Base-by-base conservation (phyloP, 2,113 vertebrate species). In the Archilochus colubris region DNA sequence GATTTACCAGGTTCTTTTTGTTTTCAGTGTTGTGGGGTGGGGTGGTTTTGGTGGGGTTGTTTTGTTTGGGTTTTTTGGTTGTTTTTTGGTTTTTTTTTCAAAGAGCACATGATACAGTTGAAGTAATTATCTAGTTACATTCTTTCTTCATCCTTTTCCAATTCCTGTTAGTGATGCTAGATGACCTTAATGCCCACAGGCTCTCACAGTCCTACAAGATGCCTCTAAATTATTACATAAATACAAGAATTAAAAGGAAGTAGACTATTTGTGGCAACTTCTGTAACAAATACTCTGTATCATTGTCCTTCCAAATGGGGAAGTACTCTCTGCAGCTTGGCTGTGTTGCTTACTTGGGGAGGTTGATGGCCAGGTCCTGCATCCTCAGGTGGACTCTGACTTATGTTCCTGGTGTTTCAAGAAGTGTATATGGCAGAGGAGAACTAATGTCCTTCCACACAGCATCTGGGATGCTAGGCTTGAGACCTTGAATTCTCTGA, bases 181-280 rank as follows among this genome's bases (percentile, higher is more conserved):
- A 15, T 48, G 38, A 58, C 30, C 57, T 18, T 67, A 40, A 40
- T 9, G 2, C n/a, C 30, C 22, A 33, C 9, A 31, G 67, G 27
- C 24, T 43, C 24, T n/a, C 6, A 0, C 10, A 7, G 4, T 77
- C 30, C 30, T 81, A 78, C 0, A 0, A 5, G 14, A 80, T 73
- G 8, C 10, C 6, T 82, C n/a, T 68, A 33, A 57, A 23, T 82
- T 63, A 31, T 59, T 44, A 11, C 10, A 28, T 30, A 72, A 68
- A 57, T 36, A 19, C 64, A 36, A 36, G 40, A 84, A 43, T 81
- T 58, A 23, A 31, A 81, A 78, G 25, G n/a, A 78, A 75, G 6
- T 61, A 61, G 50, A 21, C 28, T 76, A 59, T 53, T n/a, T 73
- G 25, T 53, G 50, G 28, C 44, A 80, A 7, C 18, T 44, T 64